Base-by-base conservation (phyloP, 2,797 vertebrate genomes). In the Echiichthys vipera region DNA sequence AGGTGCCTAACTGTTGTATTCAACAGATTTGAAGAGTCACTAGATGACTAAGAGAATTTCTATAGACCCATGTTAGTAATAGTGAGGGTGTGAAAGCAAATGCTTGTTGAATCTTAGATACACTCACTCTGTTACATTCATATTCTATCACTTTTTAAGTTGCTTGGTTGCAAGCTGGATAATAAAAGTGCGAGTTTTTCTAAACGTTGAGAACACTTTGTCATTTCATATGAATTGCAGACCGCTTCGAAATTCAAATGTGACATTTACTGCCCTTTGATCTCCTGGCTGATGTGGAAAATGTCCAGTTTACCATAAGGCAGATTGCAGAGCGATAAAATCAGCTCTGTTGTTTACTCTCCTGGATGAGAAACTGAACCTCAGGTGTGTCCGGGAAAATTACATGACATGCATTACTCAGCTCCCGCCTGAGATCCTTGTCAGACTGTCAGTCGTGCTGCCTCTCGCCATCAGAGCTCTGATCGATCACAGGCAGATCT, bases 401-500 rank as follows among this genome's bases (percentile, higher is more conserved):
- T 59, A 84, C 92, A 89, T 75, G 88, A 83, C 85, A 85, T 85
- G 83, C 84, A 89, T 91, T 89, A 89, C 79, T 89, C 80, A 80
- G 84, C 87, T 84, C 71, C 82, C 34, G 66, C 80, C 89, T 80
- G 77, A 90, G 89, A 90, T 92, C 79, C 86, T 90, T 91, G 86
- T 92, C 89, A 69, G 87, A 25, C 89, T 84, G 89, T 92, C 94
- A 93, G 92, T 92, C 92, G 91, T 79, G 84, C 79, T 90, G 94
- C 93, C 94, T 88, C 78, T 91, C 81, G 80, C 88, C 91, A 95
- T 95, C 93, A 81, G 86, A 84, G 87, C 91, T 86, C 90, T 81
- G 92, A 95, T 95, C 94, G 89, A 95, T 96, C 95, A 95, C 91
- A 82, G 86, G 70, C 85, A 82, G 61, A 85, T 89, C 83, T 70